These are phyloP conservation scores for Apis florea DNA, from an alignment of 1,140 invertebrate species.

Conservation along the genomic window DNA sequence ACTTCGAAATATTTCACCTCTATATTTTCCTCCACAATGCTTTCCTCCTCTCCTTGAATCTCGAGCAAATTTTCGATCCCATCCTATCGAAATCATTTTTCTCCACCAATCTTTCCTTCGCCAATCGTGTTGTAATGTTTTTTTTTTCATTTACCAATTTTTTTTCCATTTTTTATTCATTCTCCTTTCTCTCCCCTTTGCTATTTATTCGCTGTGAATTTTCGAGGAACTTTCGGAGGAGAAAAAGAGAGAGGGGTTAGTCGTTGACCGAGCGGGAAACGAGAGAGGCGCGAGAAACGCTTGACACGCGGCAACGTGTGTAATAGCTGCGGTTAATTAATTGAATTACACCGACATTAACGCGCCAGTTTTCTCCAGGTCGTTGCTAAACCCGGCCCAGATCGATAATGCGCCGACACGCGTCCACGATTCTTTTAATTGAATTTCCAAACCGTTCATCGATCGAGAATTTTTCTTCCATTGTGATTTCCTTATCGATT, in stretches of 20 bases:
- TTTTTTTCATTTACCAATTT: no score
- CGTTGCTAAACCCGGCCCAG: neutral
- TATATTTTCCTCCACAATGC: neutral
- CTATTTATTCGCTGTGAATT: neutral
- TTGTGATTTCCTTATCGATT: no score
- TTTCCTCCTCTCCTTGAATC: no score
- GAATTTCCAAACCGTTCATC: neutral
- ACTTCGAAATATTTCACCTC: slow-evolving; percentile 35
- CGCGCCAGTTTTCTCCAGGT: slow-evolving; percentile 28
- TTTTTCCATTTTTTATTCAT: neutral
- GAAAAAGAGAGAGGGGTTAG: neutral
- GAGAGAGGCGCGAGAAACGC: neutral
- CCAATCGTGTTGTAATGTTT: no score
- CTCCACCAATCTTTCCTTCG: neutral
- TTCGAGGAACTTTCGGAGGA: neutral
- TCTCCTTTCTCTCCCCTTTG: neutral
- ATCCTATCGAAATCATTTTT: neutral
- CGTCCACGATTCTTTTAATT: slow-evolving; percentile 35
- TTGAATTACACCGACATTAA: slow-evolving; percentile 42
- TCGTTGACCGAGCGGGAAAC: slow-evolving; percentile 3
- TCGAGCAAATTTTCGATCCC: no score
- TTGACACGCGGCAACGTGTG: slow-evolving; percentile 32
- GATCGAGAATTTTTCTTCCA: no score
- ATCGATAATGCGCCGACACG: slow-evolving; percentile 41
- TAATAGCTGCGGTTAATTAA: slow-evolving; percentile 43